phyloP scores from a whole-genome alignment of 2,888 invertebrate species.

The Trachelus tabidus region DNA sequence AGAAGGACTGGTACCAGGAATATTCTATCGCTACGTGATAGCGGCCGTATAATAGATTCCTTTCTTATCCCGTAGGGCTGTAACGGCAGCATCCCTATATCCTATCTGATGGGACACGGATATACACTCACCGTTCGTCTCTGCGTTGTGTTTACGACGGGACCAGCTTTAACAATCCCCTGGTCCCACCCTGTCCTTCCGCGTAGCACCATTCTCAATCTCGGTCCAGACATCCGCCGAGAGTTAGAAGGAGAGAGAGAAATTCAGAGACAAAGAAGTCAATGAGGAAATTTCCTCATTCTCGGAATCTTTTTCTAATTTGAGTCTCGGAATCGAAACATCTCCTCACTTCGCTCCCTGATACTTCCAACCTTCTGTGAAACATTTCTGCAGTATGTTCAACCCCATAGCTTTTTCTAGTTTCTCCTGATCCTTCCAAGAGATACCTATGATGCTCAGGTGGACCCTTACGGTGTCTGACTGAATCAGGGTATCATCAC shows the following conservation, averaged over 20 bases:
- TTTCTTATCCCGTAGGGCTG: conserved; percentile 34
- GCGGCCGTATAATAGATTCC: conserved; percentile 36
- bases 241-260: background rate
- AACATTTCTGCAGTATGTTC: background rate
- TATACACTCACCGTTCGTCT: conserved; percentile 15
- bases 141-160: conserved; percentile 14
- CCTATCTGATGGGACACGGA: conserved; percentile 18
- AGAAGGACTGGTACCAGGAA: conserved; percentile 21
- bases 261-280: background rate
- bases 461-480: background rate
- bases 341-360: background rate
- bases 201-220: no score
- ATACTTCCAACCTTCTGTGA: background rate
- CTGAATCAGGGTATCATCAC: background rate
- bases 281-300: background rate
- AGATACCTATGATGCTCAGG: background rate
- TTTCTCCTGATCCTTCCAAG: background rate
- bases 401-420: background rate
- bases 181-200: no score
- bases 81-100: conserved; percentile 16
- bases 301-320: background rate
- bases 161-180: background rate
- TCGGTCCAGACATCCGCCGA: no score
- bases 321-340: background rate
- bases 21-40: conserved; percentile 35